Evolutionary conservation across 2,888 invertebrate genomes (phyloP), one percentile per base, ranked within the genome.

Genomic region (Megamerina dolium): DNA sequence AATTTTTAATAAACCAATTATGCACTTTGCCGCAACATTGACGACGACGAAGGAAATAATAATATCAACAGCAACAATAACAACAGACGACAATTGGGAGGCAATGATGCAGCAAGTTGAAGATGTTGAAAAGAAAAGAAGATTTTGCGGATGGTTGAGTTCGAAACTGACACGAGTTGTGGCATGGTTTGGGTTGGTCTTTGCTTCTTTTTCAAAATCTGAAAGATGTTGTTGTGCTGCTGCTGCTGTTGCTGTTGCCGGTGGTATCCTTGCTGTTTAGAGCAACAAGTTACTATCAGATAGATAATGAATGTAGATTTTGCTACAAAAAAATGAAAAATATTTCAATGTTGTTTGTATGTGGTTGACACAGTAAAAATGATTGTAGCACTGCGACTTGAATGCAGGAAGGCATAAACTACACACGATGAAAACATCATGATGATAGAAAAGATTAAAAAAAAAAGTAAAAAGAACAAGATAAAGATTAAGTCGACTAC

Each of bases 1-100:
- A n/a, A n/a, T n/a, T n/a, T n/a, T n/a, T 57, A 53, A 59, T 65
- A 64, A 65, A 61, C 63, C 64, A 65, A 63, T 63, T 65, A 65
- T 64, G 57, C 60, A 63, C 63, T 65, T 63, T 64, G 63, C 59
- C 56, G 57, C 57, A 56, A 59, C 57, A 60, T 64, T 57, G 57
- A 59, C 32, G 39, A 33, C 29, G 29, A 9, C 19, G 29, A 16
- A 41, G 27, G n/a, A n/a, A n/a, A n/a, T n/a, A n/a, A n/a, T n/a
- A n/a, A n/a, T n/a, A n/a, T n/a, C n/a, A n/a, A n/a, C n/a, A n/a
- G n/a, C n/a, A n/a, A n/a, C n/a, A n/a, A n/a, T n/a, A n/a, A n/a
- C n/a, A n/a, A n/a, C n/a, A n/a, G n/a, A n/a, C n/a, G n/a, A n/a
- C n/a, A n/a, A n/a, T n/a, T n/a, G n/a, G n/a, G n/a, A n/a, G 10